Evolutionary conservation across 1,140 invertebrate species (phyloP).

Genomic region (Drosophila littoralis): DNA sequence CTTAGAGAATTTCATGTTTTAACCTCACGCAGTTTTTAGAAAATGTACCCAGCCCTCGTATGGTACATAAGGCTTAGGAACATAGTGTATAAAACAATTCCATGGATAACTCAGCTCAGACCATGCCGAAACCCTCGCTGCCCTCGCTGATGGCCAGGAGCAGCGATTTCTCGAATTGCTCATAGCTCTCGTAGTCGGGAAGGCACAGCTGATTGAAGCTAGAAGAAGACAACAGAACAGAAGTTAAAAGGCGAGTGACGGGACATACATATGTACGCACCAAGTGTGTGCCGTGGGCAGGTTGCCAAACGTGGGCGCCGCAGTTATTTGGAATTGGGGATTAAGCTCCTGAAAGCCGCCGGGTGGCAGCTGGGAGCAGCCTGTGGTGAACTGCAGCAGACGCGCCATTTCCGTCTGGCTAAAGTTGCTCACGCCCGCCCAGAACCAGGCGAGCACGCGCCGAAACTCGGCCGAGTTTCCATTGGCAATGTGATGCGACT

Average conservation of each 20-base stretch:
- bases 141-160: slow-evolving; percentile 97
- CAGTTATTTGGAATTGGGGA: slow-evolving; percentile 95
- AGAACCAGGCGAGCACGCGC: slow-evolving; percentile 96
- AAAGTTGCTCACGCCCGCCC: slow-evolving; percentile 96
- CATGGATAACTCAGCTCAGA: slow-evolving; percentile 85
- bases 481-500: slow-evolving; percentile 93
- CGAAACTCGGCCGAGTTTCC: slow-evolving; percentile 93
- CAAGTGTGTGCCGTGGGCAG: slow-evolving; percentile 97
- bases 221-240: slow-evolving; percentile 41
- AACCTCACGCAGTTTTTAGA: not conserved
- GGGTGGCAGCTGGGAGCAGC: slow-evolving; percentile 95
- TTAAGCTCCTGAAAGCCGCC: slow-evolving; percentile 95
- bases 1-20: not conserved
- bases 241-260: not conserved
- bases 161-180: slow-evolving; percentile 95
- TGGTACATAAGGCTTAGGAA: slow-evolving; percentile 68
- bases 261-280: slow-evolving; percentile 85
- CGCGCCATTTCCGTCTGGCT: slow-evolving; percentile 97
- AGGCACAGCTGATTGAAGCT: slow-evolving; percentile 98
- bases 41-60: no score
- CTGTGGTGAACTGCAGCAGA: slow-evolving; percentile 97
- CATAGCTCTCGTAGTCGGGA: slow-evolving; percentile 96
- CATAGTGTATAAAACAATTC: slow-evolving; percentile 16
- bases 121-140: slow-evolving; percentile 97
- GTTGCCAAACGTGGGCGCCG: slow-evolving; percentile 94